Base-by-base conservation (phyloP, 2,888 invertebrate genomes). In the Pollenia angustigena region DNA sequence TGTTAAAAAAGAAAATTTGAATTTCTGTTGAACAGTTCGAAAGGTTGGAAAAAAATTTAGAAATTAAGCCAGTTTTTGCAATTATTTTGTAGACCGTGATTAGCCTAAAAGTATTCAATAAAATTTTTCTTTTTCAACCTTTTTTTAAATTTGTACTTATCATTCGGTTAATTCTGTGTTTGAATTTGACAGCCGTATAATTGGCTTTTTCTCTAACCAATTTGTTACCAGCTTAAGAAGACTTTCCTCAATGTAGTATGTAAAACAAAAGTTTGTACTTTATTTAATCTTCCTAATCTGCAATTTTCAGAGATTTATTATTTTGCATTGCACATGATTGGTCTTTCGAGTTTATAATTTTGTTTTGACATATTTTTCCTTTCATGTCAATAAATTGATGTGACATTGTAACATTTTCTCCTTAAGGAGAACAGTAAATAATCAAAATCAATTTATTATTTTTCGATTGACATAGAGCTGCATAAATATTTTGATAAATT, bases 401-500 rank as follows among this genome's bases (percentile, higher is more conserved):
- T 32, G 32, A 32, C 32, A 32, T 32, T 32, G 32, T 32, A 6
- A 32, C 32, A 32, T 32, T 32, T 32, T 32, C 32, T 32, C 32
- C 32, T 32, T 32, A 32, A 32, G 32, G 32, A 32, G 32, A 32
- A 16, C 8, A n/a, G 16, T 16, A n/a, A 52, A 16, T 52, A n/a
- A 52, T 32, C 6, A 16, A 52, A 52, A 52, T 52, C 52, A 52
- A 52, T 52, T 16, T 52, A 52, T 16, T 16, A 16, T 52, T 52
- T 32, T 32, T 32, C 6, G 52, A 52, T 52, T 52, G 52, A 16
- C 16, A 52, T 52, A 4, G 9, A 52, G 52, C 32, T 32, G 32
- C 32, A 52, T 52, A 52, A 52, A 52, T 52, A 16, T 52, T 52
- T 16, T 52, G 52, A n/a, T 16, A 52, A 52, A 52, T 52, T 52